Conservation (phyloP, 2,797 vertebrate genomes). For the Manis crassicaudata region DNA sequence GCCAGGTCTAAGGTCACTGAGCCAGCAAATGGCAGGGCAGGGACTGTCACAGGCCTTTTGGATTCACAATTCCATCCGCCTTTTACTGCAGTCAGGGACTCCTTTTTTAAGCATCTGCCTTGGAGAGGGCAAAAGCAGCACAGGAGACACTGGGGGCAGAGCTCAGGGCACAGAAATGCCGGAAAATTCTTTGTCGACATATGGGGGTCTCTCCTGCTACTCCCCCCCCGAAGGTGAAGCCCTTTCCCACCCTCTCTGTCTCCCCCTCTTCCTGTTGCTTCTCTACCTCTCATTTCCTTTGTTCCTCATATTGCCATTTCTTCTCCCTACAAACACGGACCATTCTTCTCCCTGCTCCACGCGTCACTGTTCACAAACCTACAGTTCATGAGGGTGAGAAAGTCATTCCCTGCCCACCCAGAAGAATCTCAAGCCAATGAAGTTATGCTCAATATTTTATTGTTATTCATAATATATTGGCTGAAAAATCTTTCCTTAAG, state of each 20-base stretch:
- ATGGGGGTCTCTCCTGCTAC: not conserved
- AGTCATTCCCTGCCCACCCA: not conserved
- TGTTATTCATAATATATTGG: not conserved
- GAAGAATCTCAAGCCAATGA: not conserved
- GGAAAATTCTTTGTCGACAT: not conserved
- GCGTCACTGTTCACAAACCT: not conserved
- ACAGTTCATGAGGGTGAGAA: not conserved
- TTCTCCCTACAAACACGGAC: not conserved
- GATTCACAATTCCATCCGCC: slow-evolving; percentile 17
- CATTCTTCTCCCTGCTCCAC: not conserved
- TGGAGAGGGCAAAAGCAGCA: not conserved
- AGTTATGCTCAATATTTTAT: not conserved
- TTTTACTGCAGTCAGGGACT: not conserved
- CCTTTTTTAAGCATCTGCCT: not conserved
- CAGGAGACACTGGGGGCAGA: not conserved
- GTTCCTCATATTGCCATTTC: not conserved
- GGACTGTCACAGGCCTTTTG: not conserved
- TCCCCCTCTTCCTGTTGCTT: not conserved
- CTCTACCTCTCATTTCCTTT: not conserved
- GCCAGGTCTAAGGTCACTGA: slow-evolving; percentile 12
- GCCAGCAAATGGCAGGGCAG: not conserved
- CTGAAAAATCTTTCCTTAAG: not conserved
- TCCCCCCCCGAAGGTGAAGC: not conserved
- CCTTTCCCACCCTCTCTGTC: not conserved
- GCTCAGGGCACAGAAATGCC: not conserved